Base-by-base conservation (phyloP, 1,140 invertebrate species). In the Microplitis mediator region DNA sequence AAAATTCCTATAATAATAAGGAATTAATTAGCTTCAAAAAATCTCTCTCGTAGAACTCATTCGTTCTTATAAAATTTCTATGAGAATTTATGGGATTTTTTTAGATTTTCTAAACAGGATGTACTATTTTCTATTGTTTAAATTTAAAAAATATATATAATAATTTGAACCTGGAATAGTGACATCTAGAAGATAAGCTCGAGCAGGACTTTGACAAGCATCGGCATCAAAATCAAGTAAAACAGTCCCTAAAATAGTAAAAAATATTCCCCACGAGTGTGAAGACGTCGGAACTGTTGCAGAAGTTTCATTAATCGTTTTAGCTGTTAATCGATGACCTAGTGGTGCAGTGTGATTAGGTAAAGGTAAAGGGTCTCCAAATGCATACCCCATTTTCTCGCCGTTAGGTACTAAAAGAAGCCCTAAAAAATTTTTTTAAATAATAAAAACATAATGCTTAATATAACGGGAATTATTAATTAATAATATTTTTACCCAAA, bases 201-300 rank as follows among this genome's bases (percentile, higher is more conserved):
- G 89, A 0, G 95, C 91, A 0, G 97, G 97, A 81, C 95, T 97
- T 84, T 98, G 97, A 78, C 97, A 98, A 36, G 96, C 95, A 82
- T 98, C 97, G 1, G 97, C 97, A 84, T 97, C 95, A 84, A 98
- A 98, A 85, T 99, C 97, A 34, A 98, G 87, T 8, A 98, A 86
- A 35, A 97, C 95, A 0, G 97, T 98, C 9, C 97, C 97, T 0
- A 98, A 80, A 56, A 98, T 92, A 0, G 97, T 98, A 77, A 99
- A 95, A 77, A 97, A 90, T 39, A 98, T 92, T 3, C 95, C 94
- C 95, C 95, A 96, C 0, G 93, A 91, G 83, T 95, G 94, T 2
- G 88, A 88, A 8, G 86, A 86, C 14, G 86, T 83, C 16, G 87
- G 84, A 6, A 3, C 50, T 36, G 72, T 74, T 23, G 62, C 34